Percentiles rank a stretch among this genome's conserved stretches.
Conservation (phyloP, 2,888 invertebrate species). For the Hydrotaea cyrtoneurina region DNA sequence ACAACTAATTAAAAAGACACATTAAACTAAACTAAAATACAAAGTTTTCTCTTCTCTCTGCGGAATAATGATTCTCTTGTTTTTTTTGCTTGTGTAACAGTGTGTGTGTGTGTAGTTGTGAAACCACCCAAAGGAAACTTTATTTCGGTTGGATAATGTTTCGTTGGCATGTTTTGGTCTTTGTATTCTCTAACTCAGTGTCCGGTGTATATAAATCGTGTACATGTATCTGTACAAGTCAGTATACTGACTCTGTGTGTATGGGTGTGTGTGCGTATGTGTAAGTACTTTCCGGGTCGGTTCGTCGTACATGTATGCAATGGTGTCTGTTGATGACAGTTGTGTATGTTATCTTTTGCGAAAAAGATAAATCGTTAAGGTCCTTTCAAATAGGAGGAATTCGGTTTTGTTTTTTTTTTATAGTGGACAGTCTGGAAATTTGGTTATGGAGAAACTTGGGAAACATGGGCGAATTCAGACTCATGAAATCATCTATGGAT, state of each 20-base stretch:
- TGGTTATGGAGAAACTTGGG: too few species aligned
- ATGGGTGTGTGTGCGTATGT: background rate
- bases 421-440: too few species aligned
- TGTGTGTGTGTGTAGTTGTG: background rate
- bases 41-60: conserved; percentile 49
- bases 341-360: conserved; percentile 37
- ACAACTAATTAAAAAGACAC: conserved; percentile 68
- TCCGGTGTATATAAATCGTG: background rate
- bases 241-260: background rate
- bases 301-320: conserved; percentile 38
- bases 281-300: background rate
- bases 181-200: background rate
- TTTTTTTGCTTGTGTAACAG: background rate
- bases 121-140: conserved; percentile 56
- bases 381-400: background rate
- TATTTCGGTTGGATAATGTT: conserved; percentile 17
- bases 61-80: conserved; percentile 57
- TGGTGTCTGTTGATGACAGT: conserved; percentile 63
- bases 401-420: too few species aligned
- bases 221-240: background rate
- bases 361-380: conserved; percentile 13
- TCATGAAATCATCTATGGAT: too few species aligned
- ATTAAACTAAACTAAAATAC: conserved; percentile 60
- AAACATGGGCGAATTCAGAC: too few species aligned
- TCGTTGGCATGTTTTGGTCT: background rate